phyloP scores from a whole-genome alignment of 2,113 vertebrate genomes.

The Prolemur simus region DNA sequence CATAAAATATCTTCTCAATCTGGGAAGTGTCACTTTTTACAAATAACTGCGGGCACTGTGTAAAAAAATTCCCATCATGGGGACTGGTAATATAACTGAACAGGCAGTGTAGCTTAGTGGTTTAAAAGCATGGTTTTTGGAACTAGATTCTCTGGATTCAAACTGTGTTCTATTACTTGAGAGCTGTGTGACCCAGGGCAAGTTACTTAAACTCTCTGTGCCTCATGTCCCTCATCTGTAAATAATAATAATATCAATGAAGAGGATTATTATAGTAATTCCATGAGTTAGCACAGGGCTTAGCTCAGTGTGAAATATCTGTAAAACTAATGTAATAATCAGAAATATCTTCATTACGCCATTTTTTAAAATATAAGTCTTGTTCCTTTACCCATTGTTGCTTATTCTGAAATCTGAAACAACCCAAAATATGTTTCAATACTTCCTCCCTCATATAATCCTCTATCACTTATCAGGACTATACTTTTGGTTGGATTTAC shows the following conservation, averaged over 20 bases:
- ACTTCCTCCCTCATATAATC: neutral
- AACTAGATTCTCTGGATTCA: neutral
- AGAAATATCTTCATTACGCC: conserved; percentile 1
- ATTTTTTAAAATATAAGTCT: neutral
- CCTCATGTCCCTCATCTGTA: neutral
- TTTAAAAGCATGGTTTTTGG: neutral
- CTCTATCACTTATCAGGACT: neutral
- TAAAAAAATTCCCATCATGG: neutral
- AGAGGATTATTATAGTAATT: neutral
- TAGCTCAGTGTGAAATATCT: neutral
- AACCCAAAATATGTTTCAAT: neutral
- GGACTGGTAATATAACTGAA: neutral
- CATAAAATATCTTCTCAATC: neutral
- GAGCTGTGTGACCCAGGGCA: neutral
- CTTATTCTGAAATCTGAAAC: conserved; percentile 22
- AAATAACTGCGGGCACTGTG: neutral
- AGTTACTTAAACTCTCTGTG: neutral
- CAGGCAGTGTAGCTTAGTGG: neutral
- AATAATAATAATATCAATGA: conserved; percentile 16
- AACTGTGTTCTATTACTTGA: neutral
- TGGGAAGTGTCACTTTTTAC: neutral
- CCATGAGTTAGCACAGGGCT: neutral
- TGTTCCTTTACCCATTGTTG: neutral
- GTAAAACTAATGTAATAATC: neutral
- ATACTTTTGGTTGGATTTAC: neutral